Percentiles rank a stretch among this genome's conserved stretches.
Evolutionary conservation across 2,113 vertebrate species (phyloP).

Genomic region (Nyctereutes procyonoides): DNA sequence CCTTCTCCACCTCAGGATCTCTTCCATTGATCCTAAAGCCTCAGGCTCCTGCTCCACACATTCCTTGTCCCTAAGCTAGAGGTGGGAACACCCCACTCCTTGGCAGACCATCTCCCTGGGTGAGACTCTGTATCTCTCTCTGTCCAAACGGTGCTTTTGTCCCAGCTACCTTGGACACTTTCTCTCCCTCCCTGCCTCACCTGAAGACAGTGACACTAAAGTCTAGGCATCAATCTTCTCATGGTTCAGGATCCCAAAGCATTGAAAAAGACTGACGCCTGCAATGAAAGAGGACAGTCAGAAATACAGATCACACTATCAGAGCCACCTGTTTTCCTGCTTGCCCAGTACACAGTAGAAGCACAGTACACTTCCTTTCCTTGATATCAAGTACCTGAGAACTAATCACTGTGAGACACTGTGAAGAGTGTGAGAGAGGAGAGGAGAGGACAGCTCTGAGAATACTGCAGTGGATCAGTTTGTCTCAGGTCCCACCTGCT

Average conservation of each 20-base stretch:
- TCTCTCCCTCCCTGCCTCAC: background rate
- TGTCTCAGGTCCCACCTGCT: background rate
- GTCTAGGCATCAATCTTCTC: background rate
- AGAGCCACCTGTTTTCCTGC: background rate
- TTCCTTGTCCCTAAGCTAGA: background rate
- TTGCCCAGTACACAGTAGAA: background rate
- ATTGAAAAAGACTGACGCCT: background rate
- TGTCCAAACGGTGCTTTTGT: background rate
- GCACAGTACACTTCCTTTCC: background rate
- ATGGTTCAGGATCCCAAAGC: background rate
- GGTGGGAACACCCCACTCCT: background rate
- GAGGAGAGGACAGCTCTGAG: background rate
- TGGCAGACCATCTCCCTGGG: background rate
- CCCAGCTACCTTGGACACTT: background rate
- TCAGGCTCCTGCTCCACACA: background rate
- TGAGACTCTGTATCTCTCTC: background rate
- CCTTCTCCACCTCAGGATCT: background rate
- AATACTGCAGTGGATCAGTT: background rate
- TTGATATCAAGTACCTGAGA: background rate
- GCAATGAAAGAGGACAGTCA: background rate
- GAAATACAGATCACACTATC: background rate
- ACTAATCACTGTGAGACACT: background rate
- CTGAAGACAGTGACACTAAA: background rate
- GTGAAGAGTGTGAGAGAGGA: background rate
- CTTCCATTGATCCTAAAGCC: background rate